These are phyloP conservation scores for Saiga tatarica DNA, from an alignment of 2,113 vertebrate genomes.

Conservation along the genomic window DNA sequence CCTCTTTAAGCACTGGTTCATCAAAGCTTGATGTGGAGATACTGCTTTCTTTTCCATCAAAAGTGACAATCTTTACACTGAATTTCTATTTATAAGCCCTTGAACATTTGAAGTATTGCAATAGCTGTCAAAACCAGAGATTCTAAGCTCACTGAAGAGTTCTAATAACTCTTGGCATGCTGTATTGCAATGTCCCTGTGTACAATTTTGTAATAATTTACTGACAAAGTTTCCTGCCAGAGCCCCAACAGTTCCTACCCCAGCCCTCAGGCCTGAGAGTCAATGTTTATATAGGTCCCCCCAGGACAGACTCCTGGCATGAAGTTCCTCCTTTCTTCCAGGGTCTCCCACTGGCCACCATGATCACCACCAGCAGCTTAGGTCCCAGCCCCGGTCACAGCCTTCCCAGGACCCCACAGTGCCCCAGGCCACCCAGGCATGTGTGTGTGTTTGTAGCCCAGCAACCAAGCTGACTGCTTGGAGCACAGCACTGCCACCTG, in stretches of 20 bases:
- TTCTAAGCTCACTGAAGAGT: neutral
- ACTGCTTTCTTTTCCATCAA: neutral
- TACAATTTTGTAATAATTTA: neutral
- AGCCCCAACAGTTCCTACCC: fast-evolving
- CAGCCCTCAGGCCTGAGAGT: neutral
- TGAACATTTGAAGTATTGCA: neutral
- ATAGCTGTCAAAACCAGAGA: neutral
- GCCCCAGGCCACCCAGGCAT: neutral
- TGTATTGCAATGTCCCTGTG: neutral
- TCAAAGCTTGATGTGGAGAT: neutral
- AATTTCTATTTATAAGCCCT: neutral
- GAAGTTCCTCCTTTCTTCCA: neutral
- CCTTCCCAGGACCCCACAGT: neutral
- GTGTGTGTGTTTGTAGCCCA: neutral
- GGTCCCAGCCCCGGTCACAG: fast-evolving
- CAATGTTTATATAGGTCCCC: neutral
- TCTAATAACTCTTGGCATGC: neutral
- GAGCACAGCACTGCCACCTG: neutral
- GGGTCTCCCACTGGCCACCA: neutral
- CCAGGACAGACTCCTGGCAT: neutral
- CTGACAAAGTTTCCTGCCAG: neutral
- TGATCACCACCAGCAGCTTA: neutral
- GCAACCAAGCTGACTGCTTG: neutral
- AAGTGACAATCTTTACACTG: neutral
- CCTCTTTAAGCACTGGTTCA: neutral